These are phyloP conservation scores for Rhizoglyphus robini DNA, from an alignment of 1,140 invertebrate species.

Conservation along the genomic window DNA sequence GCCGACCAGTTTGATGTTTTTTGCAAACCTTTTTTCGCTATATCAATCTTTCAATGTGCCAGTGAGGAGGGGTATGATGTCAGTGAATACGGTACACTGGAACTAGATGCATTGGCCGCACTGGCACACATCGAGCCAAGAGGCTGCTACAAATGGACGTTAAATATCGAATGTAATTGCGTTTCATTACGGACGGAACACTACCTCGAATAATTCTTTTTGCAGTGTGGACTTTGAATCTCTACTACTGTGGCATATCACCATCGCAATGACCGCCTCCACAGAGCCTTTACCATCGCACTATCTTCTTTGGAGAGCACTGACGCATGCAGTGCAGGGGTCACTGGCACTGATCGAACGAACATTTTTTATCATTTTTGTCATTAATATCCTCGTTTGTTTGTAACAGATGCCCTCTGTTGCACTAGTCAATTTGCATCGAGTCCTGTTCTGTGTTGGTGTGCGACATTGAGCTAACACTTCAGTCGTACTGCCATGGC, in stretches of 20 bases:
- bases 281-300: background rate
- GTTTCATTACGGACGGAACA: background rate
- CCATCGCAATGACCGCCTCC: background rate
- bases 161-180: conserved; percentile 13
- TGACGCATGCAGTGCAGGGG: background rate
- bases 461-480: too few relatives aligned
- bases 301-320: background rate
- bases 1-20: background rate
- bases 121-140: background rate
- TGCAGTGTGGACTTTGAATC: background rate
- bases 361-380: too few relatives aligned
- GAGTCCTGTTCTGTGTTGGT: too few relatives aligned
- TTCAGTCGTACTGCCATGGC: too few relatives aligned
- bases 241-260: background rate
- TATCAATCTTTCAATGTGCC: conserved; percentile 2
- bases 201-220: background rate
- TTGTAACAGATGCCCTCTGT: too few relatives aligned
- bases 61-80: background rate
- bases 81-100: background rate
- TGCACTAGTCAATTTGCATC: too few relatives aligned
- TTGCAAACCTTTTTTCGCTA: conserved; percentile 3
- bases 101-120: background rate
- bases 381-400: too few relatives aligned
- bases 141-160: conserved; percentile 5
- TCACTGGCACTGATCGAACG: background rate